Evolutionary conservation across 2,797 vertebrate genomes (phyloP), one percentile per base, ranked within the genome.

Genomic region (Mus minutoides): DNA sequence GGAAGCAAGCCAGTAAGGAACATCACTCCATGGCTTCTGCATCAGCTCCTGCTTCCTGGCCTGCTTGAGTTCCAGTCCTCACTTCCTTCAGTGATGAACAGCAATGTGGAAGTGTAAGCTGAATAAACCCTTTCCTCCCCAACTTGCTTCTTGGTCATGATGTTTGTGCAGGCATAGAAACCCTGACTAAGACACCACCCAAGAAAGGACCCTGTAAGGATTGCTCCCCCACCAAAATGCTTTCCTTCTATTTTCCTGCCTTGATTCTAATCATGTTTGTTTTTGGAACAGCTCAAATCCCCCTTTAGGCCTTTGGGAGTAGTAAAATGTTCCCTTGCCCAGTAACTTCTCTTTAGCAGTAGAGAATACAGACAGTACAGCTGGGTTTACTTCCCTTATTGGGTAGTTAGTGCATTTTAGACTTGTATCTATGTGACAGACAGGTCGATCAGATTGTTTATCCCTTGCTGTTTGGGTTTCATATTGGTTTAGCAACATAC

Each of bases 281-380:
- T 84, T 95, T 95, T 52, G 43, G 46, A 97, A 94, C 11, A 88
- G n/a, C 13, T 91, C 46, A 75, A 91, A 49, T 22, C 24, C 16
- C 43, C 40, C 40, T 76, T 90, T 52, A 92, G 94, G 21, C 37
- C 58, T 82, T 34, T 31, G 24, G 43, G 54, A 80, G 92, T 71
- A 52, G 34, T 37, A 54, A 79, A 76, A 52, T 46, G 91, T 71
- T 64, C 37, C 5, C 37, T n/a, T 6, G 3, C n/a, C 78, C 49
- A 21, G 6, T 62, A 49, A 13, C 6, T n/a, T 67, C 71, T 78
- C 29, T 90, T 12, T 24, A 62, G 19, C 9, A 86, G 34, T 29
- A 43, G 37, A 58, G 6, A 52, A 1, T 52, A 12, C 26, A 54
- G 49, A n/a, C 5, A 9, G 34, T 3, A 49, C n/a, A 73, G 73